These are phyloP conservation scores for Willowsia nigromaculata DNA, from an alignment of 2,888 invertebrate genomes.

Conservation along the genomic window DNA sequence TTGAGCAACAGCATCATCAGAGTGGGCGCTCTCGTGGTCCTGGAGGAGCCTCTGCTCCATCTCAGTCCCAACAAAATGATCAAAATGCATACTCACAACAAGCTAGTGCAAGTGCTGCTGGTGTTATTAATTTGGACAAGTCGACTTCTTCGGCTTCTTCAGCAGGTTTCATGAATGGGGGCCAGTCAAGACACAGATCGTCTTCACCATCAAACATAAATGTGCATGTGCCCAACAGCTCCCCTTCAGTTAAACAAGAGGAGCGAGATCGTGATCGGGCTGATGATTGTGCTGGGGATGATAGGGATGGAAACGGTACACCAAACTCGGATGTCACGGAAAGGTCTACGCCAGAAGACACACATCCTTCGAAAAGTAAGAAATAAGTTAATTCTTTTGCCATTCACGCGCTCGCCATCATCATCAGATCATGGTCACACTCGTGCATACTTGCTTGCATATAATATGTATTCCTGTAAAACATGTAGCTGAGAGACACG, in stretches of 20 bases:
- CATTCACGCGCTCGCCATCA: constrained; percentile 15
- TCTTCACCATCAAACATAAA: constrained; percentile 70
- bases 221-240: constrained; percentile 71
- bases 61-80: constrained; percentile 53
- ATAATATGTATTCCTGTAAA: background rate
- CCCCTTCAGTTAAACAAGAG: constrained; percentile 70
- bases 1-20: constrained; percentile 71
- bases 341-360: constrained; percentile 82
- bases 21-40: constrained; percentile 64
- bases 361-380: constrained; percentile 77
- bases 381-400: constrained; percentile 16
- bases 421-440: background rate
- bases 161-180: constrained; percentile 74
- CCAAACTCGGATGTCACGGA: constrained; percentile 82
- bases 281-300: constrained; percentile 75
- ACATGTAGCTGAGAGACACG: too few species aligned
- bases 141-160: constrained; percentile 52
- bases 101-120: constrained; percentile 69
- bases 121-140: constrained; percentile 75
- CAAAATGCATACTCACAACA: constrained; percentile 62
- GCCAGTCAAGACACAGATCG: constrained; percentile 74
- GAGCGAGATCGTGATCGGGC: constrained; percentile 73
- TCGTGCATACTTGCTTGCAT: background rate
- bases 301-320: constrained; percentile 81
- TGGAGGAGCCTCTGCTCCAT: constrained; percentile 44